These are phyloP conservation scores for Agriotes lineatus DNA, from an alignment of 2,888 invertebrate species.

Conservation along the genomic window DNA sequence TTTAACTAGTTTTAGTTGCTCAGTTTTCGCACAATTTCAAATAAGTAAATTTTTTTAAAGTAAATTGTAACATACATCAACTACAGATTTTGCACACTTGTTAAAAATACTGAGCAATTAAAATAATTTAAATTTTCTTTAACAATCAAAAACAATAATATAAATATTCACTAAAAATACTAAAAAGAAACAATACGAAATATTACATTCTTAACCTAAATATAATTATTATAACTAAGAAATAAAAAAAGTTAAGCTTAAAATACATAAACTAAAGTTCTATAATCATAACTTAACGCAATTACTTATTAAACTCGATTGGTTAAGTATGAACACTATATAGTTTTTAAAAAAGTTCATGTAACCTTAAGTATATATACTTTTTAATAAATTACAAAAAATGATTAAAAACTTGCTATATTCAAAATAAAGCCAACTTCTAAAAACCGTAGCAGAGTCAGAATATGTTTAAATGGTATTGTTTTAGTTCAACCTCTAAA, in stretches of 20 bases:
- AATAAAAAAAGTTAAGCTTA: constrained; percentile 61
- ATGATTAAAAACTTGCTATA: neutral
- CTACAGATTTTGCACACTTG: constrained; percentile 15
- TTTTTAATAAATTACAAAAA: constrained; percentile 39
- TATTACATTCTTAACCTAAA: constrained; percentile 61
- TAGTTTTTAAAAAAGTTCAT: constrained; percentile 42
- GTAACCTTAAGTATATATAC: constrained; percentile 33
- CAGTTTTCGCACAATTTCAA: constrained; percentile 30
- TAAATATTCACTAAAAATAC: constrained; percentile 63
- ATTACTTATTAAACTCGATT: constrained; percentile 30
- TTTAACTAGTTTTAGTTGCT: constrained; percentile 42
- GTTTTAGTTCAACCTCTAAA: constrained; percentile 7
- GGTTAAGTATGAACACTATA: constrained; percentile 51
- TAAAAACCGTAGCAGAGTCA: neutral
- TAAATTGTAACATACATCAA: constrained; percentile 20
- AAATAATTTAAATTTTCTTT: constrained; percentile 52
- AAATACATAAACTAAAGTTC: constrained; percentile 60
- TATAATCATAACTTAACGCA: constrained; percentile 56
- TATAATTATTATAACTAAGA: constrained; percentile 55
- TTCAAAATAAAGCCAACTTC: constrained; percentile 33
- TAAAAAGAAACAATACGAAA: constrained; percentile 59
- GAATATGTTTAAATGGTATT: constrained; percentile 5
- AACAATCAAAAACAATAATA: constrained; percentile 61
- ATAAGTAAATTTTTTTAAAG: neutral
- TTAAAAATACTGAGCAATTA: constrained; percentile 43